These are phyloP conservation scores for Brachylomia viminalis DNA, from an alignment of 2,888 invertebrate genomes.

Conservation along the genomic window DNA sequence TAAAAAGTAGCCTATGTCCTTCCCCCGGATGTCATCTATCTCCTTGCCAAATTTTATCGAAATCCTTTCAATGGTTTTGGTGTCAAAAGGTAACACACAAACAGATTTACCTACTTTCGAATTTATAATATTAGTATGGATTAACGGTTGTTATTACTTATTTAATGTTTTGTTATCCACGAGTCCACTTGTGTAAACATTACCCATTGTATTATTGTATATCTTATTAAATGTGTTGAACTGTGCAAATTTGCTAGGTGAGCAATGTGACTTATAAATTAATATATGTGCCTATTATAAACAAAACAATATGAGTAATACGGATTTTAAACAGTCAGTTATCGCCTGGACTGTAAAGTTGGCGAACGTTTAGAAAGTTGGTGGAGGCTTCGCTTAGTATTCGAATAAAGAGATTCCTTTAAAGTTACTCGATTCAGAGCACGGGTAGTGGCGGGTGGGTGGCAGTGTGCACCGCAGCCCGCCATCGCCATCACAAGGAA, in stretches of 20 bases:
- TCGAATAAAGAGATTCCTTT: conserved; percentile 69
- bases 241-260: conserved; percentile 33
- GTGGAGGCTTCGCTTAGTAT: conserved; percentile 62
- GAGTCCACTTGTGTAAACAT: conserved; percentile 54
- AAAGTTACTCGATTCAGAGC: conserved; percentile 68
- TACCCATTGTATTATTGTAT: conserved; percentile 37
- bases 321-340: conserved; percentile 30
- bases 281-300: conserved; percentile 5
- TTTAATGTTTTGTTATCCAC: conserved; percentile 61
- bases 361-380: conserved; percentile 61
- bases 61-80: no score
- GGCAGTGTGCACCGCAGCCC: conserved; percentile 51
- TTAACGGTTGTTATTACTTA: conserved; percentile 55
- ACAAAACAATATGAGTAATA: conserved; percentile 9
- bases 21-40: no score
- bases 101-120: no score
- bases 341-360: conserved; percentile 52
- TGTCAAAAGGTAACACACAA: no score
- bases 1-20: no score
- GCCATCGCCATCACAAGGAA: conserved; percentile 66
- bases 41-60: no score
- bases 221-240: conserved; percentile 31
- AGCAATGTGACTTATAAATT: conserved; percentile 16
- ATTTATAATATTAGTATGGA: no score
- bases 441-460: conserved; percentile 62